Base-by-base conservation (phyloP, 2,888 invertebrate genomes). In the Sphaeridia pumilis region DNA sequence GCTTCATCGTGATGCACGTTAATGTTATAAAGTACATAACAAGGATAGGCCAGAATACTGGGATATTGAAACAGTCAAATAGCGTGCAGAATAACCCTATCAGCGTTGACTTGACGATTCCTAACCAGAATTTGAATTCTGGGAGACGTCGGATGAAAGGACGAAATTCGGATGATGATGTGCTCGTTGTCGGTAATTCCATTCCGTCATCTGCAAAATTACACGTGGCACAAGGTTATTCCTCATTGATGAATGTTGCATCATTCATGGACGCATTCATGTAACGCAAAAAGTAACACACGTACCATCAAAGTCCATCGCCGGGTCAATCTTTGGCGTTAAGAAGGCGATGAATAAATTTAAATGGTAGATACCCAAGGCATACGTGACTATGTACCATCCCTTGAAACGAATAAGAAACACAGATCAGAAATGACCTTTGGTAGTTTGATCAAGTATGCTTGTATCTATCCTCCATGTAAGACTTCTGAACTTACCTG, bases 31-130 rank as follows among this genome's bases (percentile, higher is more conserved):
- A 99, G 76, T 99, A 99, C 87, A 99, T 90, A 68, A 99, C 94
- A 71, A 99, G 79, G 68, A 99, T 98, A 56, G 98, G 98, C 98
- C 98, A 99, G 75, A 99, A 99, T 67, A 99, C 98, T 70, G 98
- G 98, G 72, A 99, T 86, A 77, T 99, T 94, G 74, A 97, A 93
- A 67, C 87, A 84, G 69, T 97, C 93, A 71, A 98, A 94, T 73
- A 94, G 87, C 56, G 98, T 98, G 75, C 93, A 94, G 64, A 82
- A 74, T 69, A 89, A 78, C 41, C 86, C 93, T 66, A 98, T 78
- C 12, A 90, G 65, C 35, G 95, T 92, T 65, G 95, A 93, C 71
- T 93, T 94, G 56, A 87, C 84, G 58, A 94, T 87, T 65, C 95
- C 93, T 66, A 95, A 83, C 97, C 97, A 97, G 74, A 99, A 99